phyloP scores from a whole-genome alignment of 1,140 invertebrate genomes.

The Aricia agestis region DNA sequence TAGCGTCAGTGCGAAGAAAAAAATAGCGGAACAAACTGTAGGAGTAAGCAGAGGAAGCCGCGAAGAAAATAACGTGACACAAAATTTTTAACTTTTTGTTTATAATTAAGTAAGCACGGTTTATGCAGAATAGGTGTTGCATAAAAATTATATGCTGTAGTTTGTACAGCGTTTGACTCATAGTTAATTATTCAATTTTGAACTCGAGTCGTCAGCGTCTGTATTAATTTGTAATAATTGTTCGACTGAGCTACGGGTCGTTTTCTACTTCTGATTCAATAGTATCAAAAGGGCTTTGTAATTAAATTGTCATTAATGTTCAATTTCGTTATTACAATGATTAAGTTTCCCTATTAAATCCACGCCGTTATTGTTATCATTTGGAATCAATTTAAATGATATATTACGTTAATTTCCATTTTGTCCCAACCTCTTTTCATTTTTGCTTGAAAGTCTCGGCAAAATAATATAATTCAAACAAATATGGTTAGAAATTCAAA shows the following conservation, averaged over 20 bases:
- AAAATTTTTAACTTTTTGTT: conserved; percentile 25
- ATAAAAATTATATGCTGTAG: conserved; percentile 23
- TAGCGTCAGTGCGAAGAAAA: conserved; percentile 13
- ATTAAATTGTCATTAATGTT: background rate
- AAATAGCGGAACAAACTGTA: conserved; percentile 8
- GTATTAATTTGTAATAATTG: background rate
- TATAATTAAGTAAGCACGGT: conserved; percentile 34
- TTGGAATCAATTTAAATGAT: background rate
- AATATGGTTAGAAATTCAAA: too few species aligned
- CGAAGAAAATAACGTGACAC: conserved; percentile 30
- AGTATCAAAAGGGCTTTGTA: conserved; percentile 10
- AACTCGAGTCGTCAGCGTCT: background rate
- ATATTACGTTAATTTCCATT: background rate
- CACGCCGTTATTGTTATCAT: background rate
- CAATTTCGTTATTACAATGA: conserved; percentile 1
- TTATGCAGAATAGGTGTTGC: conserved; percentile 41
- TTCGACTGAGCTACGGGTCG: background rate
- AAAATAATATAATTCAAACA: too few species aligned
- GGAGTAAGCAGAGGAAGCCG: conserved; percentile 8
- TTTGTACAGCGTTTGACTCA: background rate
- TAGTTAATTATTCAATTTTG: background rate
- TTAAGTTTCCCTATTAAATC: background rate
- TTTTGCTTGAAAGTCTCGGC: too few species aligned
- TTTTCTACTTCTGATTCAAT: background rate
- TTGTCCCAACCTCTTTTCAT: background rate